phyloP scores from a whole-genome alignment of 2,888 invertebrate species.

The Hybos culiciformis region DNA sequence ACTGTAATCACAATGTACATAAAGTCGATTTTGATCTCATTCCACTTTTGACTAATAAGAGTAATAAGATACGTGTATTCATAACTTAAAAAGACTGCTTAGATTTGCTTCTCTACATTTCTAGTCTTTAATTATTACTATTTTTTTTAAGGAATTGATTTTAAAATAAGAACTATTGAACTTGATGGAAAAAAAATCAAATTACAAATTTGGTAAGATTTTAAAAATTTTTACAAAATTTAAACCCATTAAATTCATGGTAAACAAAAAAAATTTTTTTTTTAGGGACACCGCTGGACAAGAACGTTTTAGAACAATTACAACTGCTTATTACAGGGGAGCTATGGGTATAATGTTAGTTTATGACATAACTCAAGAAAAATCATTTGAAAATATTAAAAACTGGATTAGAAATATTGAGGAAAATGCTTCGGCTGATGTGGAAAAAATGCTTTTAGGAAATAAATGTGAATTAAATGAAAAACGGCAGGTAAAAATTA shows the following conservation, averaged over 20 bases:
- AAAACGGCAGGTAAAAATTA: constrained; percentile 62
- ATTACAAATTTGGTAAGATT: constrained; percentile 92
- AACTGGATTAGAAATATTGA: constrained; percentile 99
- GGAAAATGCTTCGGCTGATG: constrained; percentile 97
- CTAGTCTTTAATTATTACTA: neutral
- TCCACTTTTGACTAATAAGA: no score
- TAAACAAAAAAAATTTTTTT: constrained; percentile 14
- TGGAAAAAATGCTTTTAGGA: constrained; percentile 97
- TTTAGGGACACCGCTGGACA: constrained; percentile 97
- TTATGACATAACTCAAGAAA: constrained; percentile 98
- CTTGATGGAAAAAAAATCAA: constrained; percentile 97
- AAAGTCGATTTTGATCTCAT: no score
- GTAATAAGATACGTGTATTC: no score
- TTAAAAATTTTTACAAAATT: neutral
- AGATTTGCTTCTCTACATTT: neutral
- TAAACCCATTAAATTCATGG: neutral
- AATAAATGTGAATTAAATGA: constrained; percentile 98
- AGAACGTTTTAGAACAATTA: constrained; percentile 96
- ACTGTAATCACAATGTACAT: no score
- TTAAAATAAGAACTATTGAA: constrained; percentile 97
- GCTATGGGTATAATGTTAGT: constrained; percentile 99
- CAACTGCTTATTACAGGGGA: constrained; percentile 98
- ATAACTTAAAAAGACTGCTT: no score
- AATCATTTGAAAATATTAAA: constrained; percentile 97
- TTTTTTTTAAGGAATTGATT: constrained; percentile 74